Base-by-base conservation (phyloP, 2,113 vertebrate species). In the Gracilinanus agilis region DNA sequence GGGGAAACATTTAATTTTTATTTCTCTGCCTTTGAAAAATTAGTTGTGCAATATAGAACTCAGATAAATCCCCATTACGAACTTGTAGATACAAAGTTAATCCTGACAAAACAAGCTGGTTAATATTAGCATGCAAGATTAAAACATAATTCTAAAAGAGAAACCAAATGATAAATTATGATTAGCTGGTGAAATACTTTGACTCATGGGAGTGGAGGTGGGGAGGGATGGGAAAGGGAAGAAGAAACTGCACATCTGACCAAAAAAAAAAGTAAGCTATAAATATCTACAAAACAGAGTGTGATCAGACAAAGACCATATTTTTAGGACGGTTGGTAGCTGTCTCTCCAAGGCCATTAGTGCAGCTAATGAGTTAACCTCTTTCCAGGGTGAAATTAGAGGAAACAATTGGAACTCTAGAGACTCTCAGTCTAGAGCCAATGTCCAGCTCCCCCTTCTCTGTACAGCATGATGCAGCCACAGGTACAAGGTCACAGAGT, bases 51-150 rank as follows among this genome's bases (percentile, higher is more conserved):
- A 67, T 90, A 25, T 89, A 4, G 1, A 21, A 5, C 94, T 92
- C 91, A 13, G 67, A 94, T 23, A 94, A 96, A 93, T 54, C 44
- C 44, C 75, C 11, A 89, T 88, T 96, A 83, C 2, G 29, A 97
- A 95, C 92, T 94, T 96, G 90, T 91, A 40, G 89, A 61, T 91
- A 95, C 95, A 93, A 97, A 97, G 95, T 54, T 93, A 98, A 97
- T 98, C 93, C 95, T 96, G 96, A 97, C 90, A 97, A 94, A 96
- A 95, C 55, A 97, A 96, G 88, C 89, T 97, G 98, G 97, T 98
- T 98, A 97, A 97, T 97, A 97, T 93, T 93, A 96, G 92, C 95
- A 92, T 55, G 24, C 90, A 96, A 44, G 44, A 95, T 96, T 97
- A 96, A 92, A 49, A 96, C 8, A 96, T 96, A 96, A 96, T 96